Conservation (phyloP, 2,888 invertebrate genomes). For the Drosophila differens region DNA sequence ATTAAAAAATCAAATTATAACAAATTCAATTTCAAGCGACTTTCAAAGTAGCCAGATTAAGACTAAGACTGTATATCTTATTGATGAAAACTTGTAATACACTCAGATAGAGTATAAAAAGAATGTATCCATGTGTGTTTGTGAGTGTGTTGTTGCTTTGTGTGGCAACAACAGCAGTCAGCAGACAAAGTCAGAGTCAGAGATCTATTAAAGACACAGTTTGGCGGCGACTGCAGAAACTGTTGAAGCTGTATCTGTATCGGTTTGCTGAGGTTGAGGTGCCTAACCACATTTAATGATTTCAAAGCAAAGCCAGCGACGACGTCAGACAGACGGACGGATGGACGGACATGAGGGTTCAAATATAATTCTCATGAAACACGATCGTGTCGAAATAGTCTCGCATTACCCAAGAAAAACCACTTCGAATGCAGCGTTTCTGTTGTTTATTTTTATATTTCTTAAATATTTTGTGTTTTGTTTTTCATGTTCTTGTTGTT, state of each 20-base stretch:
- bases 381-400: slow-evolving; percentile 72
- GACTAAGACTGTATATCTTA: neutral
- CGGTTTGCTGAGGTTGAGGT: slow-evolving; percentile 50
- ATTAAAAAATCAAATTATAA: neutral
- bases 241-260: slow-evolving; percentile 14
- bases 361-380: slow-evolving; percentile 69
- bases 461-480: slow-evolving; percentile 11
- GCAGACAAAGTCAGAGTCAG: slow-evolving; percentile 27
- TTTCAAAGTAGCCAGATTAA: neutral
- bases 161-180: slow-evolving; percentile 36
- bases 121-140: neutral
- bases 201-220: slow-evolving; percentile 28
- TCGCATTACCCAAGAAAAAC: slow-evolving; percentile 70
- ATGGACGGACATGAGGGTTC: neutral
- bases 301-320: slow-evolving; percentile 43
- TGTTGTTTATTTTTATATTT: slow-evolving; percentile 14
- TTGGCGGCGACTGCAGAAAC: slow-evolving; percentile 40
- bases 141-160: neutral
- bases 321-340: slow-evolving; percentile 22
- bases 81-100: neutral
- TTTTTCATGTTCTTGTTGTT: slow-evolving; percentile 2
- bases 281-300: slow-evolving; percentile 75
- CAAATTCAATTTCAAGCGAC: neutral
- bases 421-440: slow-evolving; percentile 45
- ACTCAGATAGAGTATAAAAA: neutral